These are phyloP conservation scores for Madoqua kirkii DNA, from an alignment of 2,113 vertebrate species.

Conservation along the genomic window DNA sequence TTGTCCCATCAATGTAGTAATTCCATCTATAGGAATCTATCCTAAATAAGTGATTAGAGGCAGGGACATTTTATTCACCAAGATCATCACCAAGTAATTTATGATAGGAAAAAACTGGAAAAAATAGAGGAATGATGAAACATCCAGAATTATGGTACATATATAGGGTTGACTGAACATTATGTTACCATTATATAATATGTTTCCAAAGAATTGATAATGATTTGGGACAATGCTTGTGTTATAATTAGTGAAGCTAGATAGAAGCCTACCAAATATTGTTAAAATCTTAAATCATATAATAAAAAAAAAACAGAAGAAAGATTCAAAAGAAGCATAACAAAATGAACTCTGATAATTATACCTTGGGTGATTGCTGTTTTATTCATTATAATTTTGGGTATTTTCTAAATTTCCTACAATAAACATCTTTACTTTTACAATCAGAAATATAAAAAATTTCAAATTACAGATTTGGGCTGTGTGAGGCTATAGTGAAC, in stretches of 20 bases:
- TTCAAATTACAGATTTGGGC: neutral
- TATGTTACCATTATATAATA: neutral
- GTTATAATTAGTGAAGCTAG: neutral
- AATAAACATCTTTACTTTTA: slow-evolving; percentile 6
- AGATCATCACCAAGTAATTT: neutral
- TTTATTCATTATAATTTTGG: neutral
- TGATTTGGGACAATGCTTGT: neutral
- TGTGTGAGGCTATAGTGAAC: neutral
- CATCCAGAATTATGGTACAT: neutral
- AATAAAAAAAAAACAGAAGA: neutral
- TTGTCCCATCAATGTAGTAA: neutral
- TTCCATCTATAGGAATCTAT: neutral
- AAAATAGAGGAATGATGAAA: neutral
- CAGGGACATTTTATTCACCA: neutral
- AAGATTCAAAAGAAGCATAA: neutral
- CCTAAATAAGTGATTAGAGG: neutral
- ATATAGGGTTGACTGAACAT: neutral
- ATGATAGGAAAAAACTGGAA: neutral
- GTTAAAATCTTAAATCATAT: neutral
- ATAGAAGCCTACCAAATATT: neutral
- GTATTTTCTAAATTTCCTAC: neutral
- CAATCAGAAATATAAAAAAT: neutral
- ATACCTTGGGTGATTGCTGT: neutral
- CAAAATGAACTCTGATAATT: neutral
- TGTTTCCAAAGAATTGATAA: neutral